Conservation (phyloP, 2,113 vertebrate genomes). For the Coturnix japonica region DNA sequence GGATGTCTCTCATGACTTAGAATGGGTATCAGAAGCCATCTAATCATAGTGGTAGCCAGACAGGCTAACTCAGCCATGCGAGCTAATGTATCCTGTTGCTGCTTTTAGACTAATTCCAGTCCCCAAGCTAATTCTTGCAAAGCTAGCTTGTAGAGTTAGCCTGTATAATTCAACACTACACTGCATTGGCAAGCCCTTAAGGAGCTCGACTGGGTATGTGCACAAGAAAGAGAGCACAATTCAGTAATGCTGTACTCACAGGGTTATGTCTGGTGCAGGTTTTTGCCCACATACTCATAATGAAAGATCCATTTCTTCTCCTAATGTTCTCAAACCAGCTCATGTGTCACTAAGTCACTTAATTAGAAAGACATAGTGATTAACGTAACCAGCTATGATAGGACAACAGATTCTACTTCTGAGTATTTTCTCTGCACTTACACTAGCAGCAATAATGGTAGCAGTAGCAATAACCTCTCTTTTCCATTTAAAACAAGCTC, state of each 20-base stretch:
- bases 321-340: background rate
- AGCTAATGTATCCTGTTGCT: constrained; percentile 28
- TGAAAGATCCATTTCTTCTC: background rate
- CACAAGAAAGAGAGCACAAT: background rate
- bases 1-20: background rate
- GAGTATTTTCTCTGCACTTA: background rate
- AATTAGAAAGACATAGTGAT: constrained; percentile 10
- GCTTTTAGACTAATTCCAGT: constrained; percentile 18
- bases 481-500: background rate
- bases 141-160: constrained; percentile 10
- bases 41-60: background rate
- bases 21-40: background rate
- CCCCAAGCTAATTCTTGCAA: constrained; percentile 29
- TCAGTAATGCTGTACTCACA: background rate
- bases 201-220: background rate
- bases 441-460: background rate
- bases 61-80: background rate
- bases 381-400: background rate
- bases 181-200: constrained; percentile 23
- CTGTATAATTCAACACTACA: constrained; percentile 45
- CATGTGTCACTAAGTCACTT: background rate
- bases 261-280: background rate
- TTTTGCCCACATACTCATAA: background rate
- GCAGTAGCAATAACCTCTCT: background rate
- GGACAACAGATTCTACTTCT: background rate